Evolutionary conservation across 1,140 invertebrate species (phyloP), one percentile per base, ranked within the genome.

Genomic region (Pseudomyrmex flavicornis): DNA sequence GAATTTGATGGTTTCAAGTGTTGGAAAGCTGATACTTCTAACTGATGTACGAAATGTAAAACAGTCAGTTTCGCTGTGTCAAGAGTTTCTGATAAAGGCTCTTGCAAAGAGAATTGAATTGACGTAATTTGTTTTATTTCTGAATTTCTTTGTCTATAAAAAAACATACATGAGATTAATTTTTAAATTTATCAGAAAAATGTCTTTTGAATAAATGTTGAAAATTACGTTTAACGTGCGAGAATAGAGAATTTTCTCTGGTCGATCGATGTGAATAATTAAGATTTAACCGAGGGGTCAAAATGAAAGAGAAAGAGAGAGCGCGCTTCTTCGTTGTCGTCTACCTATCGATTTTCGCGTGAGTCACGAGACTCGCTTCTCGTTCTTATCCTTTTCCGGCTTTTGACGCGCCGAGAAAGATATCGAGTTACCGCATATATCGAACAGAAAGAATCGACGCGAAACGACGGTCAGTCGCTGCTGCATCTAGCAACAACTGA

Each of bases 401-500:
- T 3, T 44, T 62, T 69, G 52, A 79, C 70, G 9, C 7, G 4
- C 54, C 50, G 54, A 35, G 5, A 79, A 69, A 22, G 22, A 79
- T 20, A 70, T 70, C 65, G 15, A 59, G 13, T 70, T 48, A 58
- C 20, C 10, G 52, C 17, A 7, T 17, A 46, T 68, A 46, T 68
- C 4, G 17, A 1, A 10, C 9, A 26, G 66, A 72, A 35, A 80
- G 46, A 68, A 80, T 80, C 20, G 54, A 72, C 54, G n/a, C 48
- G 44, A 80, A 72, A 80, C 56, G 54, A 68, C 26, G 15, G 4
- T 13, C 65, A 79, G 63, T 79, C 69, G 48, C 15, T 26, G 46
- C 35, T 35, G 46, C 44, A 48, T 79, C 65, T n/a, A 80, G 54
- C 52, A 12, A 72, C 66, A 66, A 80, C 54, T 70, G 48, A 44